These are phyloP conservation scores for Enteromius argenteus DNA, from an alignment of 2,797 vertebrate species.

Conservation along the genomic window DNA sequence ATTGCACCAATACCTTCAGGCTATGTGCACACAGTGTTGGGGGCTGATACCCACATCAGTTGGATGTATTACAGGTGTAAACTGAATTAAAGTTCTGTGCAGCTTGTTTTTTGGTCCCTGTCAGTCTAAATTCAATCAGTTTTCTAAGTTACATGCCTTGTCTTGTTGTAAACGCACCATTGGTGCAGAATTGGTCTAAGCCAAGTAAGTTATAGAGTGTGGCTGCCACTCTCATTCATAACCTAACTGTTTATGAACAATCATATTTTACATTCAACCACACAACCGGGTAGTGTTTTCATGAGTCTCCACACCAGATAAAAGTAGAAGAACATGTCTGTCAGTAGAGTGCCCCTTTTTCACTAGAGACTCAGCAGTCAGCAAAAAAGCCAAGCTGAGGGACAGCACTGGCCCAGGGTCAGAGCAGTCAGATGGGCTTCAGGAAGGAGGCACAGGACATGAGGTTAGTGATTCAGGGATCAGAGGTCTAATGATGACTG, in stretches of 20 bases:
- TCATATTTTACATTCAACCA: background rate
- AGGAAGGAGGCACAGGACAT: slow-evolving; percentile 4
- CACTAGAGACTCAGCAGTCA: background rate
- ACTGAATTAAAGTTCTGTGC: background rate
- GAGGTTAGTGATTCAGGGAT: background rate
- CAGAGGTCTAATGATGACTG: slow-evolving; percentile 8
- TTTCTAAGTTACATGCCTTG: background rate
- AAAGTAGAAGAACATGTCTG: background rate
- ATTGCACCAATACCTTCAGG: background rate
- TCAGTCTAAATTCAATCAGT: too few relatives aligned
- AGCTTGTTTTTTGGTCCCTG: background rate
- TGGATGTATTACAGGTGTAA: background rate
- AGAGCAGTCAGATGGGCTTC: slow-evolving; percentile 22
- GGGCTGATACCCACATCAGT: background rate
- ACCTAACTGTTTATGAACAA: background rate
- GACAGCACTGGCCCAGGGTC: background rate
- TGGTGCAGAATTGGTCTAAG: background rate
- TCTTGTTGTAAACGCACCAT: background rate
- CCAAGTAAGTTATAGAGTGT: background rate
- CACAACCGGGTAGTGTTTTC: background rate
- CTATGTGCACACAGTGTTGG: background rate
- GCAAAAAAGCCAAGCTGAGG: background rate
- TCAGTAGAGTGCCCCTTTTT: background rate
- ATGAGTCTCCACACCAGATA: background rate
- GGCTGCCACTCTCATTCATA: background rate